These are phyloP conservation scores for Kradibia gibbosae DNA, from an alignment of 1,140 invertebrate species.

Conservation along the genomic window DNA sequence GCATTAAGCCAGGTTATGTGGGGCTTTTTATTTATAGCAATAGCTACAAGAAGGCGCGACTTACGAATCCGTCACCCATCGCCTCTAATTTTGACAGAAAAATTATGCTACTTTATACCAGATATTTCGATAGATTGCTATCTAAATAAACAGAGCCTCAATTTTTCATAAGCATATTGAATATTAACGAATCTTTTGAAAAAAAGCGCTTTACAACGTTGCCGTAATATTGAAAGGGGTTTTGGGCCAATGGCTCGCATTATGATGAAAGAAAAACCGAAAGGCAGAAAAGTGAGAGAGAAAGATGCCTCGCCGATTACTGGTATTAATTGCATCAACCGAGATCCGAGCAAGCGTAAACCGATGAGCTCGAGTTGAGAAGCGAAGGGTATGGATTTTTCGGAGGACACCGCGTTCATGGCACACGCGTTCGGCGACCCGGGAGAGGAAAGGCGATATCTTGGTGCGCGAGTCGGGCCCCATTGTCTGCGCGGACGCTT, in stretches of 20 bases:
- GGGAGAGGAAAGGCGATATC: neutral
- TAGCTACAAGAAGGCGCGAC: neutral
- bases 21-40: neutral
- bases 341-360: neutral
- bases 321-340: neutral
- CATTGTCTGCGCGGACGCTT: slow-evolving; percentile 69
- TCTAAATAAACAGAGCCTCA: too few relatives aligned
- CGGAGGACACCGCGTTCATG: slow-evolving; percentile 32
- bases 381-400: slow-evolving; percentile 3
- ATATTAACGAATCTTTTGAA: too few relatives aligned
- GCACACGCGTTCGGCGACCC: neutral
- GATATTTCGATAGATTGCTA: neutral
- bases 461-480: slow-evolving; percentile 54
- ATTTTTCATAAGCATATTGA: too few relatives aligned
- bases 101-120: neutral
- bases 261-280: too few relatives aligned
- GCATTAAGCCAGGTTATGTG: neutral
- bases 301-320: neutral
- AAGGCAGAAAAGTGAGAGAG: too few relatives aligned
- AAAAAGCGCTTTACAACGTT: too few relatives aligned
- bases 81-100: neutral
- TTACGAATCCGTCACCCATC: neutral
- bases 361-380: neutral
- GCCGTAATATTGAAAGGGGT: too few relatives aligned
- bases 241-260: too few relatives aligned